Base-by-base conservation (phyloP, 2,113 vertebrate genomes). In the Psilopogon haemacephalus region DNA sequence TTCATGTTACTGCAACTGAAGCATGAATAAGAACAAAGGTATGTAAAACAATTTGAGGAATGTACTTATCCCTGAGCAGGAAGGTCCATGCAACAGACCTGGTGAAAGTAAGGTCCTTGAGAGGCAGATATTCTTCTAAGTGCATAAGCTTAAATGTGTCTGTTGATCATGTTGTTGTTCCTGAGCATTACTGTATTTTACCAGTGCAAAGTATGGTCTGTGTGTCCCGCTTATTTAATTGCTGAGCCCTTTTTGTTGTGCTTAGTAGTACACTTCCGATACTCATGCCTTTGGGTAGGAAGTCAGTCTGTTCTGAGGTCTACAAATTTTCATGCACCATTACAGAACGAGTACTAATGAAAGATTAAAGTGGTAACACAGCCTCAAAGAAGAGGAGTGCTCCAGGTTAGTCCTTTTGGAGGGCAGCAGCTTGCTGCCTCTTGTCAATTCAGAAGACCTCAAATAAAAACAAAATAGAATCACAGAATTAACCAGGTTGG, bases 21-120 rank as follows among this genome's bases (percentile, higher is more conserved):
- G 6, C 6, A 2, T 16, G 40, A 30, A 38, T 60, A 30, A 64
- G 80, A 89, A 12, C 7, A 38, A 0, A 3, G 60, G 1, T 7
- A n/a, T 38, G 58, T 90, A 75, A 82, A 50, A 32, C 68, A 44
- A 3, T 24, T 30, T 86, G 60, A 77, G 44, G 58, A 24, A 9
- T 37, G 19, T 7, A 0, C 50, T n/a, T 63, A 50, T 11, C 46
- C 30, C 24, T 67, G 12, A 9, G 14, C 54, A 82, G 59, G 17
- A 46, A 12, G 44, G 3, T 8, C 50, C 30, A 32, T 3, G 0
- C 52, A 69, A 37, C 5, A n/a, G 24, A 46, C 21, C 40, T n/a
- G 52, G 23, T 5, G 23, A 84, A 90, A 14, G 8, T 37, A 73
- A 85, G 20, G 46, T 26, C 42, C 30, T 69, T 69, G 35, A 26